Conservation (phyloP, 2,797 vertebrate genomes). For the Coregonus sp. region DNA sequence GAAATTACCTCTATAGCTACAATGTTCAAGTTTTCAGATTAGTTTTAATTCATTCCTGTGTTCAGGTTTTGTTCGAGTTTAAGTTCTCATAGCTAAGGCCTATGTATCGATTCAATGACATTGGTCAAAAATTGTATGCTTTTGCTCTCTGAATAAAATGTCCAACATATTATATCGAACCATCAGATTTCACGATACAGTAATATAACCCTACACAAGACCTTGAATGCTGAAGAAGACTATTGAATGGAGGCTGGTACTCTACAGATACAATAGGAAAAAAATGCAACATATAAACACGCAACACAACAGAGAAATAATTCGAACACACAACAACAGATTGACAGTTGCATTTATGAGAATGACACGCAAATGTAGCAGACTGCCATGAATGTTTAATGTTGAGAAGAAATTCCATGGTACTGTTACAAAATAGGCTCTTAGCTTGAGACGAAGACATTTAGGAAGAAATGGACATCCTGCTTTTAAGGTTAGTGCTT, state of each 20-base stretch:
- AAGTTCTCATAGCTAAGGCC: too few species aligned
- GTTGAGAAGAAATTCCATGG: neutral
- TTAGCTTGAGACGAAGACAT: neutral
- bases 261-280: neutral
- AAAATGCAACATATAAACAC: neutral
- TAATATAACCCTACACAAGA: too few species aligned
- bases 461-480: neutral
- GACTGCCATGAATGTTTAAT: neutral
- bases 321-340: neutral
- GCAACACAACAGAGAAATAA: neutral
- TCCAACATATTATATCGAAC: too few species aligned
- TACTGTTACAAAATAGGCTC: neutral
- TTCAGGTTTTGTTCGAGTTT: too few species aligned
- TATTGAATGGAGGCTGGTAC: neutral
- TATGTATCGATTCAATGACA: too few species aligned
- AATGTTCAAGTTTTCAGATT: neutral
- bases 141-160: too few species aligned
- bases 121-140: too few species aligned
- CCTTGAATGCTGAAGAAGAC: too few species aligned
- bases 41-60: too few species aligned
- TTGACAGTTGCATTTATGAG: neutral
- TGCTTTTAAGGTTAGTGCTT: slow-evolving; percentile 26
- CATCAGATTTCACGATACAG: too few species aligned
- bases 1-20: neutral
- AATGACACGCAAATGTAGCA: neutral